Evolutionary conservation across 2,888 invertebrate genomes (phyloP).

Genomic region (Standfussiana lucernea): DNA sequence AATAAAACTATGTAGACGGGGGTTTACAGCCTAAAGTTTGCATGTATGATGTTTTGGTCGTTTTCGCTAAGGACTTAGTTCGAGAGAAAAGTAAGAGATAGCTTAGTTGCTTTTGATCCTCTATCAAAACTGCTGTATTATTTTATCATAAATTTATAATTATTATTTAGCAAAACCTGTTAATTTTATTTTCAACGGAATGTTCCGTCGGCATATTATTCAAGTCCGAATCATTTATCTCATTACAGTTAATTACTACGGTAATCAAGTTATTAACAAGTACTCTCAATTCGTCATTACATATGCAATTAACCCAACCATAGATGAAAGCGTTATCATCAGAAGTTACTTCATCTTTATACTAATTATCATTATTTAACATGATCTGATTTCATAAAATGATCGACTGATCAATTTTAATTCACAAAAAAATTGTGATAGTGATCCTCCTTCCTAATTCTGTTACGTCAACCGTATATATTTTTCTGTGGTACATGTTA

Average conservation of each 20-base stretch:
- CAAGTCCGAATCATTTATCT: background rate
- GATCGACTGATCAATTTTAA: background rate
- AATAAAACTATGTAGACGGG: constrained; percentile 54
- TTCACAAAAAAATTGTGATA: background rate
- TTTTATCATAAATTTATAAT: background rate
- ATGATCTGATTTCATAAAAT: background rate
- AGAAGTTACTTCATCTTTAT: background rate
- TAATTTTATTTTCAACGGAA: background rate
- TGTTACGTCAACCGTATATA: constrained; percentile 42
- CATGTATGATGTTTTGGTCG: constrained; percentile 10
- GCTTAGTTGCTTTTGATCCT: background rate
- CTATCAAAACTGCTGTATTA: background rate
- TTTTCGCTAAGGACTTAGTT: background rate
- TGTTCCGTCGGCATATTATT: background rate
- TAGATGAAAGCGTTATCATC: background rate
- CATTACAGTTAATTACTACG: background rate
- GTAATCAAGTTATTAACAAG: background rate
- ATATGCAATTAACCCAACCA: constrained; percentile 1
- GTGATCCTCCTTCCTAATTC: constrained; percentile 26
- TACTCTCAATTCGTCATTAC: constrained; percentile 6
- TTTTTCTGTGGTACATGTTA: constrained; percentile 55
- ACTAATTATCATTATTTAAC: background rate
- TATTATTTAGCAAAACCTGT: background rate
- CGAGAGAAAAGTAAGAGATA: background rate
- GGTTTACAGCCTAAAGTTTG: background rate